phyloP scores from a whole-genome alignment of 2,888 invertebrate species.

The Eupeodes latifasciatus region DNA sequence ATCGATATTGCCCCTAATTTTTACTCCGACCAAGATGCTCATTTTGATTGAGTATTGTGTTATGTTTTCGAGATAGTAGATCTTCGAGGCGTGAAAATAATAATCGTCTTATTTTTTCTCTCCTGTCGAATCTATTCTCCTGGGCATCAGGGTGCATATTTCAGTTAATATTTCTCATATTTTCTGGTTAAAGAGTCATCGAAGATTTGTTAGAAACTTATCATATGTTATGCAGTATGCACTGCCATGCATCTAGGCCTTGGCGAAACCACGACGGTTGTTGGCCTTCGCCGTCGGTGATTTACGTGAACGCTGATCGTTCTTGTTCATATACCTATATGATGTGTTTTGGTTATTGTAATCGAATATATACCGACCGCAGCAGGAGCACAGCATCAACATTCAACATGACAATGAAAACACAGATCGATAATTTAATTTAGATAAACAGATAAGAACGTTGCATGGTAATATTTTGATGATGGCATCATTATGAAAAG shows the following conservation, averaged over 20 bases:
- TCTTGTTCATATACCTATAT: background rate
- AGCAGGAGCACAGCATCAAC: conserved; percentile 67
- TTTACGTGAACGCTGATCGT: conserved; percentile 52
- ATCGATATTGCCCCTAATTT: conserved; percentile 76
- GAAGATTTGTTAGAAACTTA: conserved; percentile 71
- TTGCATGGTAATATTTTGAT: conserved; percentile 42
- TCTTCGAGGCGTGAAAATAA: conserved; percentile 72
- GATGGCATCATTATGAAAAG: conserved; percentile 64
- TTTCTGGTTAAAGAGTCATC: conserved; percentile 65
- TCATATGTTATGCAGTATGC: conserved; percentile 26
- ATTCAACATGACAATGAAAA: conserved; percentile 67
- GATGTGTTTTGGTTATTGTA: conserved; percentile 39
- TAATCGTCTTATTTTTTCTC: conserved; percentile 54
- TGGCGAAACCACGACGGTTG: conserved; percentile 44
- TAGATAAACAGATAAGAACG: conserved; percentile 49
- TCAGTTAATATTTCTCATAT: conserved; percentile 61
- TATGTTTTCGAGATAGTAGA: conserved; percentile 39
- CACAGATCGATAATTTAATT: conserved; percentile 58
- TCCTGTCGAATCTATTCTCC: conserved; percentile 28
- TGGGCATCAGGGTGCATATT: conserved; percentile 42
- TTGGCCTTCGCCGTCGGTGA: conserved; percentile 40
- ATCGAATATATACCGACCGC: conserved; percentile 56
- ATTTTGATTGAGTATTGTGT: conserved; percentile 7
- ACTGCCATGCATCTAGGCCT: background rate
- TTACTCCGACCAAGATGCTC: conserved; percentile 5